Evolutionary conservation across 1,140 invertebrate genomes (phyloP), one percentile per base, ranked within the genome.

Genomic region (Caenorhabditis brenneri): DNA sequence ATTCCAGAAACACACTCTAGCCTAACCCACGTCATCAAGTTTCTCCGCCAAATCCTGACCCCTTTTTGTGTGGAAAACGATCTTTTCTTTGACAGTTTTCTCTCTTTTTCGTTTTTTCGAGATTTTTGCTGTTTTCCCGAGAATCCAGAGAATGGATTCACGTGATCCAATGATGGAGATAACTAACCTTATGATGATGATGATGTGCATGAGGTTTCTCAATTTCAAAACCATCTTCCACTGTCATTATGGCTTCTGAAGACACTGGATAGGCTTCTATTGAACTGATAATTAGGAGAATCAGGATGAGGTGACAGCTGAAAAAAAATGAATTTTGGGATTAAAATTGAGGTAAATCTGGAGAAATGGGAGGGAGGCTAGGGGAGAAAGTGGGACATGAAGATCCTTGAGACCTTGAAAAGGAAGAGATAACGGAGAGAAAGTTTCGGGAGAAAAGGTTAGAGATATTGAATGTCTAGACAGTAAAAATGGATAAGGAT

Each of bases 21-120:
- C 65, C 65, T 58, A 15, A 36, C 24, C 65, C 36, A 74, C 65
- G 65, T 74, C 65, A 74, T 74, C 65, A 74, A 74, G 65, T 74
- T 74, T 74, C 65, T 74, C 65, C 33, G 65, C 65, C 19, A 42
- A 74, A 42, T 74, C 39, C 36, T 74, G 65, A 74, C 65, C 65
- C 65, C 65, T 74, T 74, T 74, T 36, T 42, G 22, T 65, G 10
- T n/a, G n/a, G n/a, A n/a, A n/a, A n/a, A 10, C 36, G 7, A 10
- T 19, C 48, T 15, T 55, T 27, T 55, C 53, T 55, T 15, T 24
- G 53, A 55, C 53, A 55, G 51, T 55, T 16, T 51, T 51, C n/a
- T n/a, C n/a, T 16, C 19, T 55, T 55, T 55, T 55, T 24, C 12
- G 12, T 42, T 42, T 42, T 6, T 42, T 42, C 39, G 39, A 42